phyloP scores from a whole-genome alignment of 2,113 vertebrate species.

The Chlorodrepanis virens region DNA sequence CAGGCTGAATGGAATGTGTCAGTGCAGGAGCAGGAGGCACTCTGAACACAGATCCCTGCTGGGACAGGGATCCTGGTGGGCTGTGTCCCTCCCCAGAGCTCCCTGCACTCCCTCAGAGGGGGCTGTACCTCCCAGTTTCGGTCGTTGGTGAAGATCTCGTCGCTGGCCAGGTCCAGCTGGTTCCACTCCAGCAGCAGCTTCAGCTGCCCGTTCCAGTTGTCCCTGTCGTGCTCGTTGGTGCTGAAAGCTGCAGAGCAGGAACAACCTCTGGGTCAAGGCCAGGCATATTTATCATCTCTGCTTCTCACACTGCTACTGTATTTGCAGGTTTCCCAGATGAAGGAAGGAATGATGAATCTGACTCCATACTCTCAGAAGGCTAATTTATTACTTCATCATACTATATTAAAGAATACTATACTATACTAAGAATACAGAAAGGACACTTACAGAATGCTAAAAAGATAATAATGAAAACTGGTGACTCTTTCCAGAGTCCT shows the following conservation, averaged over 20 bases:
- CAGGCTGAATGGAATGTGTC: too few species aligned
- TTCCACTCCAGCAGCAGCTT: slow-evolving; percentile 82
- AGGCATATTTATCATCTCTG: background rate
- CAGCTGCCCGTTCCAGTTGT: slow-evolving; percentile 81
- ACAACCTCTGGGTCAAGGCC: background rate
- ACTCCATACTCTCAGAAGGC: too few species aligned
- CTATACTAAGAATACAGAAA: too few species aligned
- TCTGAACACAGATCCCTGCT: background rate
- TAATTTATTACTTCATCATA: too few species aligned
- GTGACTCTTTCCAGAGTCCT: too few species aligned
- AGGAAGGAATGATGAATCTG: too few species aligned
- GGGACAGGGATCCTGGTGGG: background rate
- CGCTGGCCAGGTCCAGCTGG: slow-evolving; percentile 77
- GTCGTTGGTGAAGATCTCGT: slow-evolving; percentile 83
- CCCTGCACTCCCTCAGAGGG: background rate
- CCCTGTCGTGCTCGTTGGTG: slow-evolving; percentile 77
- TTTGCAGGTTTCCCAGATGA: too few species aligned
- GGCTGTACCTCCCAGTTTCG: slow-evolving; percentile 76
- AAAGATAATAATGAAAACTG: too few species aligned
- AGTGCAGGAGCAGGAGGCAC: background rate
- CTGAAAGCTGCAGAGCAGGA: slow-evolving; percentile 72
- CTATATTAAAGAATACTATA: too few species aligned
- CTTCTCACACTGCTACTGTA: background rate
- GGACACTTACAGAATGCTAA: too few species aligned
- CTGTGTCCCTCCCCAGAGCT: background rate